Conservation (phyloP, 2,888 invertebrate species). For the Temnothorax unifasciatus region DNA sequence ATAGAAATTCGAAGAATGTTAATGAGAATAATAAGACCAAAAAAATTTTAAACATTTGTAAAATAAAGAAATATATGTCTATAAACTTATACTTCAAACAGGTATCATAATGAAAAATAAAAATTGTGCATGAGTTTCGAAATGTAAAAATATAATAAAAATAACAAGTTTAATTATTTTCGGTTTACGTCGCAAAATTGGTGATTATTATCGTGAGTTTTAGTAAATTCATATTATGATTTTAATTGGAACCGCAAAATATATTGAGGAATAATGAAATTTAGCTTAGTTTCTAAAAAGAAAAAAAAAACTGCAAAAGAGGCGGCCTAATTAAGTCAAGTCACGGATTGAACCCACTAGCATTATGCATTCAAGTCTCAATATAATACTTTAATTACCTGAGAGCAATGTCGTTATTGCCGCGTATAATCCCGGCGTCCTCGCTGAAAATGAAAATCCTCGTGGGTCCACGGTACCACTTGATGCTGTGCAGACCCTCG, state of each 20-base stretch:
- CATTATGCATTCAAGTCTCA: constrained; percentile 32
- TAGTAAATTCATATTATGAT: background rate
- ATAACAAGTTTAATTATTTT: background rate
- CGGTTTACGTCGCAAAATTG: background rate
- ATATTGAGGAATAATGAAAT: constrained; percentile 13
- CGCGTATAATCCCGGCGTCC: constrained; percentile 89
- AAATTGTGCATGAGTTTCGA: background rate
- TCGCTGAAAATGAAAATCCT: constrained; percentile 93
- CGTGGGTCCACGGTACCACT: constrained; percentile 92
- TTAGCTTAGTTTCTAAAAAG: background rate
- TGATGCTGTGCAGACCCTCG: constrained; percentile 93
- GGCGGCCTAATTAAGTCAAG: constrained; percentile 23
- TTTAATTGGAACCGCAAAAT: too few relatives aligned
- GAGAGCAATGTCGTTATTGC: constrained; percentile 91
- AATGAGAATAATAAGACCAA: background rate
- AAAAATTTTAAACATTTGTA: background rate
- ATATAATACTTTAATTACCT: constrained; percentile 87
- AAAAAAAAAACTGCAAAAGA: constrained; percentile 15
- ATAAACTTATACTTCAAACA: background rate
- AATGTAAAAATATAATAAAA: background rate
- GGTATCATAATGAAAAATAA: background rate
- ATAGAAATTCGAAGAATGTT: background rate
- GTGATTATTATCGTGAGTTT: background rate
- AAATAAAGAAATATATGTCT: background rate
- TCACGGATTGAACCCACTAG: background rate